These are phyloP conservation scores for Cricetomys ansorgei DNA, from an alignment of 2,113 vertebrate species.

Conservation along the genomic window DNA sequence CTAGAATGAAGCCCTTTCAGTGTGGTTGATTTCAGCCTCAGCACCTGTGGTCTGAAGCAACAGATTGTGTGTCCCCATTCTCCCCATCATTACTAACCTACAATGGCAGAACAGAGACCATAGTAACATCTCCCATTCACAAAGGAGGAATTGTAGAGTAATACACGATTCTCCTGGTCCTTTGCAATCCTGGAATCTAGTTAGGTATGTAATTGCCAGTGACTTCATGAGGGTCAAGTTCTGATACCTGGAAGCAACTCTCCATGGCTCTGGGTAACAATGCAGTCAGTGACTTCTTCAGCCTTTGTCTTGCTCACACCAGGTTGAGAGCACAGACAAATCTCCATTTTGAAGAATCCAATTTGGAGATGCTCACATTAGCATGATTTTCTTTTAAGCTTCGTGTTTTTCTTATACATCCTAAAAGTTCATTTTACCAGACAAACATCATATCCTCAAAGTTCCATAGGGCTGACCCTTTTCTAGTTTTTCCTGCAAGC, in stretches of 20 bases:
- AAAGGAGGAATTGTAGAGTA: background rate
- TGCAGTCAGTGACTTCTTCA: background rate
- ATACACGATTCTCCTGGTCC: background rate
- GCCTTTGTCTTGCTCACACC: background rate
- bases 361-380: background rate
- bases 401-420: background rate
- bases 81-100: background rate
- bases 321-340: background rate
- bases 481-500: background rate
- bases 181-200: background rate
- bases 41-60: background rate
- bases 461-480: background rate
- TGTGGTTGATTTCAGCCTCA: background rate
- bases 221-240: background rate
- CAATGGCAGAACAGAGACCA: background rate
- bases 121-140: background rate
- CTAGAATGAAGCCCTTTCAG: background rate
- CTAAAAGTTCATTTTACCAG: background rate
- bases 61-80: background rate
- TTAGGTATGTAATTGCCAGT: background rate
- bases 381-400: constrained; percentile 6
- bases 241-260: background rate
- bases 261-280: background rate
- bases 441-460: background rate
- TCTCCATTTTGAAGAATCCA: background rate